Evolutionary conservation across 2,888 invertebrate genomes (phyloP).

Genomic region (Amiota communis): DNA sequence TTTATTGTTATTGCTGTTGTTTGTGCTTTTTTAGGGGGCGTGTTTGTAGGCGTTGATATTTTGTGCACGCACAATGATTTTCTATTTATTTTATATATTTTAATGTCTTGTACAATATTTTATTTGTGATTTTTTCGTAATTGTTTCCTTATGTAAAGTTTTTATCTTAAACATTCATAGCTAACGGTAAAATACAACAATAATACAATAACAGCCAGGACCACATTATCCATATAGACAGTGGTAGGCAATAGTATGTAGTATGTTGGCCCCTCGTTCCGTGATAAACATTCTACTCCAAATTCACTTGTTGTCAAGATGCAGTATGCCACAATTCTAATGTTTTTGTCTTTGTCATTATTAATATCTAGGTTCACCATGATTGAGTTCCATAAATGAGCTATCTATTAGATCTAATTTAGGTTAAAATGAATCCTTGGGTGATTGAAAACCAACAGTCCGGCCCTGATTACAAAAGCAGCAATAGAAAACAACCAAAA

Average conservation of each 20-base stretch:
- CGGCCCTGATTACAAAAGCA: no score
- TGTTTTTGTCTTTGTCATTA: no score
- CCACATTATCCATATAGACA: constrained; percentile 32
- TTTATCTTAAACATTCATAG: constrained; percentile 24
- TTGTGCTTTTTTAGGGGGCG: neutral
- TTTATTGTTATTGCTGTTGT: neutral
- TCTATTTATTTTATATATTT: neutral
- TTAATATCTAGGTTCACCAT: no score
- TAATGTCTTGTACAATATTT: neutral
- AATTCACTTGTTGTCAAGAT: no score
- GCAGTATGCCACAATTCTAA: no score
- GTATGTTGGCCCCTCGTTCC: no score
- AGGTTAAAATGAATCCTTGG: no score
- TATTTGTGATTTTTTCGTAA: neutral
- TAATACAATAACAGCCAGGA: constrained; percentile 37
- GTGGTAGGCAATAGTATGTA: constrained; percentile 31
- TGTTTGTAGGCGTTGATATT: constrained; percentile 2
- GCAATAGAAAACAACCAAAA: no score
- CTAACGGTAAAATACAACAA: constrained; percentile 38
- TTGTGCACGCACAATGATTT: constrained; percentile 13
- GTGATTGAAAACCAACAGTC: no score
- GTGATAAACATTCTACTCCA: no score
- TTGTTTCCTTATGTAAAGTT: neutral
- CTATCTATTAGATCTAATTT: no score
- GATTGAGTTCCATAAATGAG: no score